Conservation (phyloP, 2,888 invertebrate species). For the Aelia acuminata region DNA sequence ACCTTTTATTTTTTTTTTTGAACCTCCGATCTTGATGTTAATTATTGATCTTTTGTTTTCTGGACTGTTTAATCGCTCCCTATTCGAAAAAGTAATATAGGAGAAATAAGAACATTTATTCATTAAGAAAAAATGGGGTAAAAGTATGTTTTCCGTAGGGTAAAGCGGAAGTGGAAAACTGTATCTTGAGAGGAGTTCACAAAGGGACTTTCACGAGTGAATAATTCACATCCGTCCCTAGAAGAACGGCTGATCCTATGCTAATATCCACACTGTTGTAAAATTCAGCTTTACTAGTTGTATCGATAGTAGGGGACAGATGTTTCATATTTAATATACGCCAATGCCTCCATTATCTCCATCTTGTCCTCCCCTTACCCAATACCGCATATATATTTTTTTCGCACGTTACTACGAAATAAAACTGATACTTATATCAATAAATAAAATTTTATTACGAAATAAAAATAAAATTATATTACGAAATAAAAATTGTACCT, state of each 20-base stretch:
- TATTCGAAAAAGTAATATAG: too few species aligned
- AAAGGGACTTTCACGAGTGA: conserved; percentile 9
- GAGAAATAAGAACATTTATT: too few species aligned
- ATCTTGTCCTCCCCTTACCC: not conserved
- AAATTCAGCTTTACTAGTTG: not conserved
- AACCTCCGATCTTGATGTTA: too few species aligned
- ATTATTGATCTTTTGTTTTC: too few species aligned
- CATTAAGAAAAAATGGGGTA: not conserved
- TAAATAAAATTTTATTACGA: too few species aligned
- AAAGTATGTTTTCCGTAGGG: not conserved
- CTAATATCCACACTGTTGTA: not conserved
- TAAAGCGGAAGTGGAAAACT: not conserved
- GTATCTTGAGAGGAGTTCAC: not conserved
- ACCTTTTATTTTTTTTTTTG: too few species aligned
- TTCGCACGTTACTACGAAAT: not conserved
- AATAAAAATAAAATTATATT: too few species aligned
- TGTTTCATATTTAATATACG: not conserved
- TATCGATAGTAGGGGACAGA: not conserved
- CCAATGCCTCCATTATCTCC: not conserved
- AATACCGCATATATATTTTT: not conserved
- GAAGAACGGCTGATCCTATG: not conserved
- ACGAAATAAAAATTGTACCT: too few species aligned
- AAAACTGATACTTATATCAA: too few species aligned
- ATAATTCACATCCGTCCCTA: not conserved
- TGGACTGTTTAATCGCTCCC: too few species aligned